These are phyloP conservation scores for Latrodectus geometricus DNA, from an alignment of 1,140 invertebrate genomes.

Conservation along the genomic window DNA sequence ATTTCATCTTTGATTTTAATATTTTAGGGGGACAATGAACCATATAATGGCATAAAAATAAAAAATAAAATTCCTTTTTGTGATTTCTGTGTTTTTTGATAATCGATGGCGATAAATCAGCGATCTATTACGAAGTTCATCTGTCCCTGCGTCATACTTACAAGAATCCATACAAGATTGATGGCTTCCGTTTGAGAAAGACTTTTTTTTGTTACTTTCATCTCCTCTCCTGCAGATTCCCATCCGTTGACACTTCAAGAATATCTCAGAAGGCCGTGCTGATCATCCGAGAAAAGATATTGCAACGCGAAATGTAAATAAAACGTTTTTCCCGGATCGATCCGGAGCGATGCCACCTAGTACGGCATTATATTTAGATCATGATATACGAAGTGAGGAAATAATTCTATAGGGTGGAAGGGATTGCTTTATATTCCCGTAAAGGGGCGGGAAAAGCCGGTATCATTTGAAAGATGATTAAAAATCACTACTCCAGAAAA, in stretches of 20 bases:
- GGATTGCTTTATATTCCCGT: background rate
- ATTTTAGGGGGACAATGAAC: too few relatives aligned
- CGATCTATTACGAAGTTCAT: constrained; percentile 47
- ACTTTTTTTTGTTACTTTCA: too few relatives aligned
- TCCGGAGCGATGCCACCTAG: background rate
- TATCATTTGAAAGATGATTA: constrained; percentile 43
- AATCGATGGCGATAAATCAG: constrained; percentile 54
- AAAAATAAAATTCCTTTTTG: background rate
- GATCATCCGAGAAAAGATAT: background rate
- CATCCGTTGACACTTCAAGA: constrained; percentile 18
- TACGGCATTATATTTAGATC: constrained; percentile 52
- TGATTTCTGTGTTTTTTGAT: background rate
- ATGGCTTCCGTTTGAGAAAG: constrained; percentile 29
- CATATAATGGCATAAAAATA: background rate
- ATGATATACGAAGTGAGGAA: constrained; percentile 41
- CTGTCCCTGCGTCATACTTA: constrained; percentile 9
- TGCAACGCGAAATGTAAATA: constrained; percentile 46
- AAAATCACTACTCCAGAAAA: background rate
- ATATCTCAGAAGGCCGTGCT: background rate
- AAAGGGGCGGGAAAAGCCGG: constrained; percentile 6
- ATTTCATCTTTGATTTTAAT: too few relatives aligned
- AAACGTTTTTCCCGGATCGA: constrained; percentile 10
- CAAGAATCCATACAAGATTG: constrained; percentile 36
- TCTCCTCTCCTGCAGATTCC: constrained; percentile 9
- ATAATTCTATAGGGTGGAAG: constrained; percentile 9